Percentiles rank a stretch among this genome's conserved stretches.
These are phyloP conservation scores for Blastobasis lacticolella DNA, from an alignment of 2,888 invertebrate species.

Conservation along the genomic window DNA sequence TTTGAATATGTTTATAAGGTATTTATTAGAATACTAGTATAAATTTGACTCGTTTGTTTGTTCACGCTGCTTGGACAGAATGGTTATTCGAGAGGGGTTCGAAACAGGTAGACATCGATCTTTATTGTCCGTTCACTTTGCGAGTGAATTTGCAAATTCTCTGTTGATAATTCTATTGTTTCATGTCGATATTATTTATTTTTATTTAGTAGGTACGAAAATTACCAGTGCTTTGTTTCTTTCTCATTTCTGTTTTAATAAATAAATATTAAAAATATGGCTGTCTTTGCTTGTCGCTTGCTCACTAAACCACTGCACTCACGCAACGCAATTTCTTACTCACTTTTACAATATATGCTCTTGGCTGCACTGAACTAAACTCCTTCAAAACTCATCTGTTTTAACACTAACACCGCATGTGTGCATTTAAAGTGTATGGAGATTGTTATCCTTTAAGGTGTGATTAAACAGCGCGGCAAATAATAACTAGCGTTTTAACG, in stretches of 20 bases:
- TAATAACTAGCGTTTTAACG: no score
- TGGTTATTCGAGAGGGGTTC: conserved; percentile 62
- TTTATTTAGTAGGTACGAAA: conserved; percentile 45
- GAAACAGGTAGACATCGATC: conserved; percentile 54
- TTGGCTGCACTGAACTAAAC: no score
- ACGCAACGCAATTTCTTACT: no score
- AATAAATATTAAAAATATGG: conserved; percentile 45
- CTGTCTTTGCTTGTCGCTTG: conserved; percentile 54
- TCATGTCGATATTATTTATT: conserved; percentile 30
- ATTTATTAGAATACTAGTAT: conserved; percentile 35
- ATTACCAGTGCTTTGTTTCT: conserved; percentile 49
- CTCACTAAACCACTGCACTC: conserved; percentile 12
- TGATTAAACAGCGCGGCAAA: no score
- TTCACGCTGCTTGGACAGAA: conserved; percentile 66
- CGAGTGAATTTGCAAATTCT: conserved; percentile 26
- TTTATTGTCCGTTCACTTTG: conserved; percentile 23
- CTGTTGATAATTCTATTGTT: conserved; percentile 30
- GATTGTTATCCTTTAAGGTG: no score
- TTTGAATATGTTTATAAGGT: conserved; percentile 48
- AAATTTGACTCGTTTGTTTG: conserved; percentile 46
- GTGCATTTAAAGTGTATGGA: no score
- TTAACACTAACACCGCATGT: no score
- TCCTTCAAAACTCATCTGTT: no score
- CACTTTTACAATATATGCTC: no score
- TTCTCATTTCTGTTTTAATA: conserved; percentile 51